A percentile compares a stretch with the other conserved stretches of the same genome.
Conservation (phyloP, 2,113 vertebrate genomes). For the Solea solea region DNA sequence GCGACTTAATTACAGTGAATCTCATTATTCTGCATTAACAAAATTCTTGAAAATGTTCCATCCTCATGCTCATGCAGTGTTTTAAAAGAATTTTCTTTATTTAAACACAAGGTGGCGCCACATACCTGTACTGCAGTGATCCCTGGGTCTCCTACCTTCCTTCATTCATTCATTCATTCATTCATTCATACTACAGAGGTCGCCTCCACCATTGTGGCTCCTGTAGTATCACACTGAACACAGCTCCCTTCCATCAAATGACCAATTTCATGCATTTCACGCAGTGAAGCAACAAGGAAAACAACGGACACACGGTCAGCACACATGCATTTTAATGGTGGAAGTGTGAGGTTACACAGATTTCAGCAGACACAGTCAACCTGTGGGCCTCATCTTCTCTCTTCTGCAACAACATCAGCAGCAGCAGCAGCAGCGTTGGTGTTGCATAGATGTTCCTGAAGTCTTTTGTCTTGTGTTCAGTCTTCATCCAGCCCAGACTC, state of each 20-base stretch:
- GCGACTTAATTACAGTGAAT: background rate
- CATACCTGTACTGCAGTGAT: background rate
- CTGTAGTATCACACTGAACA: slow-evolving; percentile 20
- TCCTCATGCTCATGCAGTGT: background rate
- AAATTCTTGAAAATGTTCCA: background rate
- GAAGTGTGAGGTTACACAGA: background rate
- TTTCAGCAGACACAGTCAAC: background rate
- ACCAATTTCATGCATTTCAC: background rate
- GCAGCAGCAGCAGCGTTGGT: too few species aligned
- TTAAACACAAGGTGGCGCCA: slow-evolving; percentile 62
- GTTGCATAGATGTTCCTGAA: slow-evolving; percentile 7
- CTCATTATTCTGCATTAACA: background rate
- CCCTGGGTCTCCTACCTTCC: background rate
- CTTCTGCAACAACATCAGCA: background rate
- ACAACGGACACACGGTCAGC: background rate
- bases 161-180: slow-evolving; percentile 42
- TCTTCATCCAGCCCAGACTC: slow-evolving; percentile 26
- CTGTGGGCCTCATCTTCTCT: background rate
- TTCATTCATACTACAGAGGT: slow-evolving; percentile 48
- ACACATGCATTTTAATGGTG: background rate
- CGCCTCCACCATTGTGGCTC: slow-evolving; percentile 40
- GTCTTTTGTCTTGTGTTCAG: slow-evolving; percentile 56
- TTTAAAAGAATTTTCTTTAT: background rate
- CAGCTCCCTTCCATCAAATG: background rate
- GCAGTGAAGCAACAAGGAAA: background rate